These are phyloP conservation scores for Chaetodon trifascialis DNA, from an alignment of 2,113 vertebrate species.

Conservation along the genomic window DNA sequence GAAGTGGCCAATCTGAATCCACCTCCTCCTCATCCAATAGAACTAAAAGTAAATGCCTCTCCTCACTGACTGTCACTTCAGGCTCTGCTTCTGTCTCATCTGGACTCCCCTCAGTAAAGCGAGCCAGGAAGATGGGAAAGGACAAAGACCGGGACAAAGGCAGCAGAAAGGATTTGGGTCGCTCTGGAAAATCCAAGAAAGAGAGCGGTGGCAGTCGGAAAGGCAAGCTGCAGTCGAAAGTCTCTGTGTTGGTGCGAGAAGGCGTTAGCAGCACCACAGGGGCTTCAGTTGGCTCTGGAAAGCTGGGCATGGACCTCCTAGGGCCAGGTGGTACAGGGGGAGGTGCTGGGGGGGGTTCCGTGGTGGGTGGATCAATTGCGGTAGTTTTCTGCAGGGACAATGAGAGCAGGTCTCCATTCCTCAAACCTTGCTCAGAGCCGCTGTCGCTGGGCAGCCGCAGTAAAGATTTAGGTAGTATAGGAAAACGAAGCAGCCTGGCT, in stretches of 20 bases:
- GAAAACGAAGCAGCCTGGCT: constrained; percentile 73
- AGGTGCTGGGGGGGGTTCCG: constrained; percentile 79
- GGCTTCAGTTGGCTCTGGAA: constrained; percentile 75
- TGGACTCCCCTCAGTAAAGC: constrained; percentile 62
- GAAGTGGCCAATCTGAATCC: constrained; percentile 74
- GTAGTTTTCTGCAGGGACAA: constrained; percentile 94
- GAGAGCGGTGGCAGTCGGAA: constrained; percentile 81
- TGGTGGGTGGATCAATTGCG: constrained; percentile 89
- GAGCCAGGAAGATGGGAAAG: constrained; percentile 76
- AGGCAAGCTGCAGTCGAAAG: constrained; percentile 94
- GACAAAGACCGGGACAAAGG: constrained; percentile 79
- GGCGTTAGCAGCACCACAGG: constrained; percentile 93
- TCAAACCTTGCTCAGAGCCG: constrained; percentile 87
- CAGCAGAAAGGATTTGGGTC: constrained; percentile 76
- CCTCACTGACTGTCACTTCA: constrained; percentile 74
- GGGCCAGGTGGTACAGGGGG: constrained; percentile 71
- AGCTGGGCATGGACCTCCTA: constrained; percentile 82
- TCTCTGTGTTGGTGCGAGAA: constrained; percentile 92
- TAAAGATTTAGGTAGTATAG: constrained; percentile 74
- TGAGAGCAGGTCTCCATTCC: constrained; percentile 93
- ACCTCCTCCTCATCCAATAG: constrained; percentile 68
- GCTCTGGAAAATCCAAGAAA: constrained; percentile 81
- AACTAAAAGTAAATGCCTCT: constrained; percentile 77
- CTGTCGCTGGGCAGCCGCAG: constrained; percentile 70
- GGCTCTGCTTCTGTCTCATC: constrained; percentile 55